These are phyloP conservation scores for Semotilus atromaculatus DNA, from an alignment of 2,797 vertebrate genomes.

Conservation along the genomic window DNA sequence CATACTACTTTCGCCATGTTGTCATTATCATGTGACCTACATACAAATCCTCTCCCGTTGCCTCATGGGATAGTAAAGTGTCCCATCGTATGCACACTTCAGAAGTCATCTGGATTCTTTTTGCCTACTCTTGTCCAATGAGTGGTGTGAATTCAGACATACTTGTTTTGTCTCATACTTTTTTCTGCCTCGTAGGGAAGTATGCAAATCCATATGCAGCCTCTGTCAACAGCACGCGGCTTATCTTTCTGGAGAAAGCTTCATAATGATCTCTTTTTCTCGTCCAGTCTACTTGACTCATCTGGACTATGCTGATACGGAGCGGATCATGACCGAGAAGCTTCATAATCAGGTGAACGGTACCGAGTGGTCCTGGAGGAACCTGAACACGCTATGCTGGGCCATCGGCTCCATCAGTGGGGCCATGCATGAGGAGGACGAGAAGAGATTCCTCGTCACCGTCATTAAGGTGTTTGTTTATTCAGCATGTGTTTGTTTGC, in stretches of 20 bases:
- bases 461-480: slow-evolving; percentile 91
- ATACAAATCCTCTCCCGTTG: neutral
- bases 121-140: neutral
- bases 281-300: slow-evolving; percentile 94
- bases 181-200: neutral
- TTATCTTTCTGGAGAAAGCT: neutral
- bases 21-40: neutral
- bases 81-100: neutral
- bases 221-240: neutral
- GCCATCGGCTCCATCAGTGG: slow-evolving; percentile 98
- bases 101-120: neutral
- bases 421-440: slow-evolving; percentile 98
- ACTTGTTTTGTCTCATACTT: neutral
- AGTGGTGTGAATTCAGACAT: neutral
- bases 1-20: neutral
- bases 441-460: slow-evolving; percentile 97
- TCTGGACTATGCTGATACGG: slow-evolving; percentile 96
- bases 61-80: neutral
- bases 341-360: slow-evolving; percentile 99
- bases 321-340: slow-evolving; percentile 98
- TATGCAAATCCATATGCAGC: neutral
- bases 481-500: neutral
- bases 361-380: slow-evolving; percentile 98
- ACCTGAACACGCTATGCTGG: slow-evolving; percentile 97
- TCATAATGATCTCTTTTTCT: neutral